Conservation (phyloP, 2,888 invertebrate genomes). For the Atethmia centrago region DNA sequence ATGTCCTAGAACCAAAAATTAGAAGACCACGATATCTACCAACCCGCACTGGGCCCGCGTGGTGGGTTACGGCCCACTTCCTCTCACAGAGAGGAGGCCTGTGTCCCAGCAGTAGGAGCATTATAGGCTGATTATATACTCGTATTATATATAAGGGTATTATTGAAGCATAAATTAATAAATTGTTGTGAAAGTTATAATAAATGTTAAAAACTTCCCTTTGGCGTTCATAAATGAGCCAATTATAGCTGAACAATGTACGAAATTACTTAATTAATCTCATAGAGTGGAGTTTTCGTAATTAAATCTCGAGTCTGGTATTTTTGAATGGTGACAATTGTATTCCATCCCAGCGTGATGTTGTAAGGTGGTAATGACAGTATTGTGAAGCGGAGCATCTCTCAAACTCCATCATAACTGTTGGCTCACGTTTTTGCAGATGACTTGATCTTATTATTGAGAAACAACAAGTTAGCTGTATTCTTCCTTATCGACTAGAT, state of each 20-base stretch:
- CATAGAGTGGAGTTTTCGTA: constrained; percentile 49
- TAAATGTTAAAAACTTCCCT: constrained; percentile 27
- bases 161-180: constrained; percentile 17
- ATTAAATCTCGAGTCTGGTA: constrained; percentile 62
- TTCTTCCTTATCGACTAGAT: constrained; percentile 85
- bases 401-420: constrained; percentile 80
- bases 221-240: constrained; percentile 2
- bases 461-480: constrained; percentile 81
- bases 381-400: constrained; percentile 83
- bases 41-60: too few species aligned
- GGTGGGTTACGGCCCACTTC: too few species aligned
- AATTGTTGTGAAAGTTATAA: constrained; percentile 26
- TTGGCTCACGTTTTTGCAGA: constrained; percentile 88
- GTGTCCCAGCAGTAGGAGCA: too few species aligned
- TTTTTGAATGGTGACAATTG: constrained; percentile 69
- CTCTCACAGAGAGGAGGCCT: too few species aligned
- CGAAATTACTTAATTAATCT: constrained; percentile 40
- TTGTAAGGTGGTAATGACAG: constrained; percentile 85
- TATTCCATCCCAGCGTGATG: constrained; percentile 69
- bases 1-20: too few species aligned
- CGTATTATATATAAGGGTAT: too few species aligned
- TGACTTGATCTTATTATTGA: constrained; percentile 85
- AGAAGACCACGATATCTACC: too few species aligned
- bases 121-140: too few species aligned
- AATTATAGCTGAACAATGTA: constrained; percentile 18